A percentile compares a stretch with the other conserved stretches of the same genome.
Evolutionary conservation across 2,888 invertebrate genomes (phyloP).

Genomic region (Cecidostiba fungosa): DNA sequence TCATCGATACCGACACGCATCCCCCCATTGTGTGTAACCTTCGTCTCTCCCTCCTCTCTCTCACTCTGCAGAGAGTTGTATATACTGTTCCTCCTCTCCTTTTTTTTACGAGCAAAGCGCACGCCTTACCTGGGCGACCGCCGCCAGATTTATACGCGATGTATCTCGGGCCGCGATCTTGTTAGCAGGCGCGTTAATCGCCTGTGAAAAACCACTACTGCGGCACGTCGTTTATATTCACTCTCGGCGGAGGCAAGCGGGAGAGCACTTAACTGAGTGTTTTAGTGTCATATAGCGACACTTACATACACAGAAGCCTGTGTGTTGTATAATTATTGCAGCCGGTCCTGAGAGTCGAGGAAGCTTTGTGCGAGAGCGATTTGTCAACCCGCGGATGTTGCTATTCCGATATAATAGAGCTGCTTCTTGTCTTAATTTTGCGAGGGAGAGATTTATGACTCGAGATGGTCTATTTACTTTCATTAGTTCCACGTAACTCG

Average conservation of each 20-base stretch:
- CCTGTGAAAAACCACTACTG: slow-evolving; percentile 66
- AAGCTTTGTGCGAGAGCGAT: slow-evolving; percentile 34
- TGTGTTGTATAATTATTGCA: slow-evolving; percentile 22
- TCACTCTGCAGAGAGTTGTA: background rate
- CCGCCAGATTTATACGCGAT: slow-evolving; percentile 65
- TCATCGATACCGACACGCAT: background rate
- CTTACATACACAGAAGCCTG: background rate
- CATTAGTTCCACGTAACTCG: background rate
- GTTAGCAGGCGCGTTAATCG: slow-evolving; percentile 72
- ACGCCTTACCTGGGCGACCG: slow-evolving; percentile 49
- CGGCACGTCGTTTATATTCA: slow-evolving; percentile 49
- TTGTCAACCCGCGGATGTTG: slow-evolving; percentile 27
- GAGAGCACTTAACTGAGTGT: background rate
- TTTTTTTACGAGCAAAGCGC: background rate
- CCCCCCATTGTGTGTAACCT: background rate
- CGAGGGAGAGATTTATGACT: background rate
- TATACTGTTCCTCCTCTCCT: background rate
- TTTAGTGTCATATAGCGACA: background rate
- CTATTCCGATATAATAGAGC: background rate
- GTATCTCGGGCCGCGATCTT: slow-evolving; percentile 66
- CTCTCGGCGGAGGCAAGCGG: background rate
- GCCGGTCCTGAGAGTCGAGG: background rate
- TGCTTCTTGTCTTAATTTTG: background rate
- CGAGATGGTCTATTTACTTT: background rate
- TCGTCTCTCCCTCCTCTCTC: background rate